A percentile compares a stretch with the other conserved stretches of the same genome.
Evolutionary conservation across 2,888 invertebrate species (phyloP).

Genomic region (Drosophila melanosoma): DNA sequence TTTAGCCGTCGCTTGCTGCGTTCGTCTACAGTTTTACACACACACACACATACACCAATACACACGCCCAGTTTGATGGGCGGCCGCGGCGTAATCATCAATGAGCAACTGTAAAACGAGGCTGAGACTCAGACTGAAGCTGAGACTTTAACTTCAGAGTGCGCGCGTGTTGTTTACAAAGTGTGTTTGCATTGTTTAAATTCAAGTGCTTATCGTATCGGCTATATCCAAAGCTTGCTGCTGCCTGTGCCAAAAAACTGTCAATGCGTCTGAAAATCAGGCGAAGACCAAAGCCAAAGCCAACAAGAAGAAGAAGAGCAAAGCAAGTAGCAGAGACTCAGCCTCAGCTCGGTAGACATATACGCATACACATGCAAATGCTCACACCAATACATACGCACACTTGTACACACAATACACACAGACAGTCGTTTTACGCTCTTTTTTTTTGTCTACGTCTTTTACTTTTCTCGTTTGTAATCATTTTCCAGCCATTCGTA

Average conservation of each 20-base stretch:
- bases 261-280: slow-evolving; percentile 28
- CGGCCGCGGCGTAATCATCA: slow-evolving; percentile 73
- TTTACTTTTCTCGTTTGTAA: slow-evolving; percentile 80
- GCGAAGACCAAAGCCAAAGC: slow-evolving; percentile 32
- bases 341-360: slow-evolving; percentile 49
- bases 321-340: slow-evolving; percentile 34
- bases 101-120: slow-evolving; percentile 70
- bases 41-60: slow-evolving; percentile 30
- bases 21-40: slow-evolving; percentile 75
- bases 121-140: slow-evolving; percentile 27
- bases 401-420: slow-evolving; percentile 19
- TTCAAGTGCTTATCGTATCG: slow-evolving; percentile 44
- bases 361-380: slow-evolving; percentile 28
- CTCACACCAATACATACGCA: slow-evolving; percentile 29
- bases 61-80: slow-evolving; percentile 53
- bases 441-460: slow-evolving; percentile 77
- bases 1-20: slow-evolving; percentile 60
- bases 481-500: slow-evolving; percentile 77
- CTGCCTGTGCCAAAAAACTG: slow-evolving; percentile 42
- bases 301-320: slow-evolving; percentile 30
- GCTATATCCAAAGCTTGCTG: slow-evolving; percentile 14
- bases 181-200: slow-evolving; percentile 41
- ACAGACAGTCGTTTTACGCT: slow-evolving; percentile 64
- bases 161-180: slow-evolving; percentile 77
- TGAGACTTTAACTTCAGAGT: slow-evolving; percentile 27